Base-by-base conservation (phyloP, 2,113 vertebrate genomes). In the Prietella phreatophila region DNA sequence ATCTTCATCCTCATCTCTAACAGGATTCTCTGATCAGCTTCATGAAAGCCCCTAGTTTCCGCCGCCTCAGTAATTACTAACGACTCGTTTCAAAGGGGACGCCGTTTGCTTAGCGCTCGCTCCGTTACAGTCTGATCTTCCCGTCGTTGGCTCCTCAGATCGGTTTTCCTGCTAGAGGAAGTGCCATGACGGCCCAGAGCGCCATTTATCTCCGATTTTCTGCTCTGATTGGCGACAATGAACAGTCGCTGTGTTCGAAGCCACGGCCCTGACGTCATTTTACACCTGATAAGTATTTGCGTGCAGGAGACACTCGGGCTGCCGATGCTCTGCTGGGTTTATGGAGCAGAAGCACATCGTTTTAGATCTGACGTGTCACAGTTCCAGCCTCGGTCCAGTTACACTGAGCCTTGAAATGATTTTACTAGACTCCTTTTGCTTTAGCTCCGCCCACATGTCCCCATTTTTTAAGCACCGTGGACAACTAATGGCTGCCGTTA, bases 211-310 rank as follows among this genome's bases (percentile, higher is more conserved):
- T 94, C 88, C 90, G 90, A 95, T 96, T 95, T 96, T 96, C 95
- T 93, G 93, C 95, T 94, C 95, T 95, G 94, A 95, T 96, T 95
- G 94, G 92, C 94, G 82, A 94, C 93, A 95, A 95, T 94, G 94
- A 94, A 93, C 67, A 85, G 86, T 84, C 75, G 39, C 91, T 94
- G 89, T 94, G 91, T 93, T 91, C 87, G 83, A 84, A 91, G 87
- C 85, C 84, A 33, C 47, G 9, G 47, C 10, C 8, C 47, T 50
- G 93, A 94, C 91, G 87, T 94, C 91, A 91, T 91, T 88, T 73
- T 81, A 79, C 87, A 89, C 84, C 42, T 50, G 82, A 67, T 86
- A 83, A 88, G 81, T 86, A 84, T 89, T 92, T 91, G 89, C 86
- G 79, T 71, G 67, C 88, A 84, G 30, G 36, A 60, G 87, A 50